Conservation (phyloP, 2,113 vertebrate genomes). For the Nothocercus julius region DNA sequence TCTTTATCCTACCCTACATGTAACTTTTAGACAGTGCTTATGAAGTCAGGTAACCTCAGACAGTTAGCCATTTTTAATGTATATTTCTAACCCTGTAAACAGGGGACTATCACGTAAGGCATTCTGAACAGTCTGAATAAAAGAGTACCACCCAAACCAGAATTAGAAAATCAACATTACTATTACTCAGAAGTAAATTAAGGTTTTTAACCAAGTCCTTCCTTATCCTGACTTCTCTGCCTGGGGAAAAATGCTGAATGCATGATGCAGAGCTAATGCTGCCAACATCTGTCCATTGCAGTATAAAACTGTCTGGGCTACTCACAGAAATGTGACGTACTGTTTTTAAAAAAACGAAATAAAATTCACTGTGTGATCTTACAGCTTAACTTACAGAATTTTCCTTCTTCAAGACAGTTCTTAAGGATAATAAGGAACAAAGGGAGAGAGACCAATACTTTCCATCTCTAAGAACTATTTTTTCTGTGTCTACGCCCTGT, state of each 20-base stretch:
- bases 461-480: neutral
- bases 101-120: neutral
- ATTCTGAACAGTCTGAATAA: neutral
- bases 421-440: too few species aligned
- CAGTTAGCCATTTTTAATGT: neutral
- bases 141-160: neutral
- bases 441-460: neutral
- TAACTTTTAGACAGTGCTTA: neutral
- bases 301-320: neutral
- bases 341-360: too few species aligned
- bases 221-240: neutral
- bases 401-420: neutral
- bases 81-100: neutral
- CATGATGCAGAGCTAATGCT: neutral
- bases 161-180: neutral
- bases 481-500: too few species aligned
- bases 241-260: neutral
- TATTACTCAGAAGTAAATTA: neutral
- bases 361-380: neutral
- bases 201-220: neutral
- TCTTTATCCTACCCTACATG: neutral
- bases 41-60: neutral
- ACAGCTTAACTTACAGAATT: neutral
- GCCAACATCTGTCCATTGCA: accelerated
- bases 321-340: neutral